Percentiles rank a stretch among this genome's conserved stretches.
Conservation (phyloP, 1,140 invertebrate genomes). For the Vollenhovia emeryi region DNA sequence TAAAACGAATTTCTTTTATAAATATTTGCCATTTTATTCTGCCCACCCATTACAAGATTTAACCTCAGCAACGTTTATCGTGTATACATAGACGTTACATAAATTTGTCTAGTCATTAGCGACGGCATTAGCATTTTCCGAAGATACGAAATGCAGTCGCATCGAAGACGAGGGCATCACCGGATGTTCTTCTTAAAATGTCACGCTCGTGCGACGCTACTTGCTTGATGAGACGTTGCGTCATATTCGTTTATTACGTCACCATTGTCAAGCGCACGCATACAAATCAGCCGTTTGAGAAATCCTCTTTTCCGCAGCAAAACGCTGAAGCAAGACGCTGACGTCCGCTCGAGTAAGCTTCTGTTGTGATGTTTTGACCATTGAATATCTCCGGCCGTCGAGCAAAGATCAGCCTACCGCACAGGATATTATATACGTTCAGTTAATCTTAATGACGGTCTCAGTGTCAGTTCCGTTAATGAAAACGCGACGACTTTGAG, state of each 20-base stretch:
- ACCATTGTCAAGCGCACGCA: constrained; percentile 19
- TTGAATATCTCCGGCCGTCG: not conserved
- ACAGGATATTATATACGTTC: not conserved
- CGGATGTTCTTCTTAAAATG: constrained; percentile 13
- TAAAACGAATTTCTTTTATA: not conserved
- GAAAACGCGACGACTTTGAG: not conserved
- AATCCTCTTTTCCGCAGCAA: constrained; percentile 8
- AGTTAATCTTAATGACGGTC: not conserved
- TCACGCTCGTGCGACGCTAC: not conserved
- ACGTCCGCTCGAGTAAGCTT: not conserved
- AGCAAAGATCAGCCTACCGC: not conserved
- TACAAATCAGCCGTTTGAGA: constrained; percentile 32
- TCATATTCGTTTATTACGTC: constrained; percentile 34
- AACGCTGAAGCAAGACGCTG: not conserved
- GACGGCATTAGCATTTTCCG: not conserved
- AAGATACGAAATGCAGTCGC: not conserved
- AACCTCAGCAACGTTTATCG: not conserved
- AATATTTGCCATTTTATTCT: not conserved
- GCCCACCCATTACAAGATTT: not conserved
- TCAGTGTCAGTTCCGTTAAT: not conserved
- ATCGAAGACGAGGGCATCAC: not conserved
- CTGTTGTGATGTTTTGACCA: not conserved
- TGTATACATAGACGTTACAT: not conserved
- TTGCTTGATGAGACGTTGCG: not conserved
- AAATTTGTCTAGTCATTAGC: not conserved